phyloP scores from a whole-genome alignment of 23 tunicate genomes.

The Phallusia fumigata region DNA sequence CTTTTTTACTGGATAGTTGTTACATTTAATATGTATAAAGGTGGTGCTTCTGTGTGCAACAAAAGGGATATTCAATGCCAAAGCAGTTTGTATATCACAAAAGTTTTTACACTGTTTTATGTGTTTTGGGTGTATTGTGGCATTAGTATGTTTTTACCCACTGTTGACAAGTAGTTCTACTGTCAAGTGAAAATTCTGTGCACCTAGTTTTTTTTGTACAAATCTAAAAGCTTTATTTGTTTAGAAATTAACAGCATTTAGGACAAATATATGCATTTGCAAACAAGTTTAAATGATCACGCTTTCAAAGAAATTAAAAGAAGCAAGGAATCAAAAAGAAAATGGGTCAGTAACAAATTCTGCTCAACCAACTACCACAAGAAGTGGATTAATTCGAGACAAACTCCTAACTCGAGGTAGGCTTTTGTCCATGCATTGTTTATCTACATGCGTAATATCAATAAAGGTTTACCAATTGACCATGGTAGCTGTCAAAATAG shows the following conservation, averaged over 20 bases:
- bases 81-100: too few relatives aligned
- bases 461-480: neutral
- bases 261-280: neutral
- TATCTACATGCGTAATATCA: neutral
- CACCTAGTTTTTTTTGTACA: neutral
- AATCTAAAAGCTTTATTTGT: neutral
- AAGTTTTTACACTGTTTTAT: too few relatives aligned
- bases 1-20: too few relatives aligned
- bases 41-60: too few relatives aligned
- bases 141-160: too few relatives aligned
- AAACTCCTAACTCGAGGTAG: constrained; percentile 16
- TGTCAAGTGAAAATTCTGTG: too few relatives aligned
- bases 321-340: constrained; percentile 9
- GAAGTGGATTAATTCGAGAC: constrained; percentile 1
- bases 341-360: neutral
- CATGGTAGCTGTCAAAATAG: too few relatives aligned
- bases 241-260: neutral
- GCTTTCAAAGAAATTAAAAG: constrained; percentile 44
- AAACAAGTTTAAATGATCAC: constrained; percentile 30
- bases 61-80: too few relatives aligned
- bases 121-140: too few relatives aligned
- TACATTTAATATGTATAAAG: too few relatives aligned
- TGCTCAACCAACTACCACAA: neutral
- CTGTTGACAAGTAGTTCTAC: too few relatives aligned
- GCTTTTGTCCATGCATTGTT: neutral